phyloP scores from a whole-genome alignment of 2,888 invertebrate species.

The Papilio demoleus region DNA sequence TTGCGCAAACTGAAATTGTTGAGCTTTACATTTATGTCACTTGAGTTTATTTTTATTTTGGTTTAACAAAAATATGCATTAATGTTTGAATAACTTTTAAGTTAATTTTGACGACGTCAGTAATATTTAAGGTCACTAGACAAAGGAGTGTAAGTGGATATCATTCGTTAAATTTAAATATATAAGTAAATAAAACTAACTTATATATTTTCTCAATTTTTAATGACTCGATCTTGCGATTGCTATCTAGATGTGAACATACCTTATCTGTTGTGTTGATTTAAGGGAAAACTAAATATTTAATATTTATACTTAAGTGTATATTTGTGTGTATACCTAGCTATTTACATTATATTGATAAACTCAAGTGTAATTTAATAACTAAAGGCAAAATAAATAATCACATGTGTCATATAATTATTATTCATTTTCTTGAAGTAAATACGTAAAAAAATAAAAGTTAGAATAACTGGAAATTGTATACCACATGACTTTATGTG shows the following conservation, averaged over 20 bases:
- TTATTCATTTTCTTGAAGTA: background rate
- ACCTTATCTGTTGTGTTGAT: constrained; percentile 1
- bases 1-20: constrained; percentile 7
- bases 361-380: background rate
- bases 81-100: background rate
- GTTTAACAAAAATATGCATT: constrained; percentile 5
- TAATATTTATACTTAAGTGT: background rate
- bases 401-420: background rate
- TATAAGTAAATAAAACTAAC: background rate
- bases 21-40: background rate
- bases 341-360: background rate
- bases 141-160: too few species aligned
- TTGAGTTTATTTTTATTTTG: background rate
- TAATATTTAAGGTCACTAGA: too few species aligned
- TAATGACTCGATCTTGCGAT: background rate
- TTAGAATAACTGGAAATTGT: background rate
- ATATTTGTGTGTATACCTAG: too few species aligned
- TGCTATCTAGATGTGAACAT: background rate
- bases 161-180: background rate
- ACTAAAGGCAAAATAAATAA: background rate
- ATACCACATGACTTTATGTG: background rate
- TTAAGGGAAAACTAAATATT: background rate
- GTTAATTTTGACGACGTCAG: too few species aligned
- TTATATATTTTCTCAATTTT: background rate
- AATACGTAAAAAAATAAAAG: background rate